phyloP scores from a whole-genome alignment of 1,140 invertebrate species.

The Ridgeia piscesae region DNA sequence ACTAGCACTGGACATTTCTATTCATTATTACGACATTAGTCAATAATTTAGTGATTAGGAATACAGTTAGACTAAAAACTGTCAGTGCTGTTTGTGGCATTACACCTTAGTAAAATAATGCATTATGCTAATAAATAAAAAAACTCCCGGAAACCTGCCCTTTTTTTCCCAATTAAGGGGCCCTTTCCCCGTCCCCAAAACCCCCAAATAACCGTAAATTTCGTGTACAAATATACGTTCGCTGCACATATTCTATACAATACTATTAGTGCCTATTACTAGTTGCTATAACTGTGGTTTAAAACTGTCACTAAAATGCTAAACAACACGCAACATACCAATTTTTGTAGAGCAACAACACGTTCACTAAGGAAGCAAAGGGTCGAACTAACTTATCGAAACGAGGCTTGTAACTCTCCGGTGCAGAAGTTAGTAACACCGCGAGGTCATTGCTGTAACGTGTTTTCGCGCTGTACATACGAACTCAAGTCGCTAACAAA shows the following conservation, averaged over 20 bases:
- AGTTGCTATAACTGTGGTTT: background rate
- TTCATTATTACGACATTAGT: no score
- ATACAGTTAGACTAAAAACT: background rate
- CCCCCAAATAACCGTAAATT: background rate
- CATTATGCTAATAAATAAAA: background rate
- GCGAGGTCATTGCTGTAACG: background rate
- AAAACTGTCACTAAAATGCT: background rate
- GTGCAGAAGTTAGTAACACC: background rate
- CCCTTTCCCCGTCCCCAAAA: no score
- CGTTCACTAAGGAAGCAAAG: background rate
- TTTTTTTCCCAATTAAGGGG: no score
- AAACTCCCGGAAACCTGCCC: background rate
- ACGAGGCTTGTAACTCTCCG: background rate
- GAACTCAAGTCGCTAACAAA: background rate
- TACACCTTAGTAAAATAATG: background rate
- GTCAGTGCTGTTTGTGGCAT: background rate
- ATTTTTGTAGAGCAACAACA: background rate
- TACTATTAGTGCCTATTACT: background rate
- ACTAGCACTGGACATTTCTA: no score
- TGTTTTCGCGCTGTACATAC: background rate
- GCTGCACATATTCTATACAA: background rate
- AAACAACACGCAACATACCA: background rate
- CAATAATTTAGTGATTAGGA: background rate
- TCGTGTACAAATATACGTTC: background rate
- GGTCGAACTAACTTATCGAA: background rate